Conservation (phyloP, 2,888 invertebrate genomes). For the Euclidia mi region DNA sequence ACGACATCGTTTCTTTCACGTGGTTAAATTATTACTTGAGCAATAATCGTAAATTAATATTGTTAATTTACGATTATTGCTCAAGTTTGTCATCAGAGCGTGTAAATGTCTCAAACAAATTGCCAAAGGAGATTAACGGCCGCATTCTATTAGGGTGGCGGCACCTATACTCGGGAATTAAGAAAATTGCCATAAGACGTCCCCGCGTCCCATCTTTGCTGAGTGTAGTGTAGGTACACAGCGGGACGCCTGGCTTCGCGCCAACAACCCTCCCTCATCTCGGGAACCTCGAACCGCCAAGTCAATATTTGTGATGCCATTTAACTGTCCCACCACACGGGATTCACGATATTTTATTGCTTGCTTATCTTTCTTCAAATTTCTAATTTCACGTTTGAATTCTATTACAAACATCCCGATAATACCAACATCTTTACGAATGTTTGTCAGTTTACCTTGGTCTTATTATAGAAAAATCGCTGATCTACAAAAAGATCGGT, state of each 20-base stretch:
- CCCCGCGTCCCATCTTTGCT: slow-evolving; percentile 21
- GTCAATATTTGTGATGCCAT: slow-evolving; percentile 86
- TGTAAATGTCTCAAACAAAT: slow-evolving; percentile 34
- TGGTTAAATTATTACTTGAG: not conserved
- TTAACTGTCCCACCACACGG: slow-evolving; percentile 72
- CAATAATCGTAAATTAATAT: not conserved
- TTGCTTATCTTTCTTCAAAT: slow-evolving; percentile 57
- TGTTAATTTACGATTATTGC: too few species aligned
- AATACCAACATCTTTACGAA: not conserved
- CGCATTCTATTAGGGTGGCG: slow-evolving; percentile 11
- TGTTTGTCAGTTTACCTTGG: not conserved
- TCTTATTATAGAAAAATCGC: not conserved
- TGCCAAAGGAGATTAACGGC: slow-evolving; percentile 35
- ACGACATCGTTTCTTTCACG: not conserved
- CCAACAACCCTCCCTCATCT: slow-evolving; percentile 56
- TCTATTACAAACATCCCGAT: slow-evolving; percentile 5
- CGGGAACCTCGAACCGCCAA: slow-evolving; percentile 72
- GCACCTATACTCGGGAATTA: slow-evolving; percentile 41
- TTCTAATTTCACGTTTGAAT: slow-evolving; percentile 51
- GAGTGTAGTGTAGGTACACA: slow-evolving; percentile 55
- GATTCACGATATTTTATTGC: slow-evolving; percentile 72
- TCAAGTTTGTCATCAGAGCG: not conserved
- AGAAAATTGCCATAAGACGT: slow-evolving; percentile 51
- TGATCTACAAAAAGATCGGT: too few species aligned
- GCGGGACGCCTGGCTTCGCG: slow-evolving; percentile 60